These are phyloP conservation scores for Sinella curviseta DNA, from an alignment of 1,140 invertebrate species.

Conservation along the genomic window DNA sequence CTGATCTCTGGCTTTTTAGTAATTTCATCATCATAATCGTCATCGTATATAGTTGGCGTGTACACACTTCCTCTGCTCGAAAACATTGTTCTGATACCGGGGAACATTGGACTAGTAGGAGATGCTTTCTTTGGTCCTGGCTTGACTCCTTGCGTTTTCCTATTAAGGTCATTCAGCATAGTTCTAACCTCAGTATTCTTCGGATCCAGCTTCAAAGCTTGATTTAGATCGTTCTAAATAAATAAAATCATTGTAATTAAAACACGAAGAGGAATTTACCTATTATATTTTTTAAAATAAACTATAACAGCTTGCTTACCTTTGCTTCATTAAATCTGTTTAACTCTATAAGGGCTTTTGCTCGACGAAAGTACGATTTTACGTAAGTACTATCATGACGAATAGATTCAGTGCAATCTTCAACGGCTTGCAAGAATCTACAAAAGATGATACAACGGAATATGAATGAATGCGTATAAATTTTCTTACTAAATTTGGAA, in stretches of 20 bases:
- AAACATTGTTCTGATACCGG: conserved; percentile 43
- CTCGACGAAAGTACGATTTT: conserved; percentile 76
- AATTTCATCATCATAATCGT: conserved; percentile 52
- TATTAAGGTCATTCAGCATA: conserved; percentile 63
- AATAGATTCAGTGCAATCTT: conserved; percentile 72
- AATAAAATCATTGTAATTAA: background rate
- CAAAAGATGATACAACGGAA: conserved; percentile 23
- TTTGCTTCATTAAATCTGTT: conserved; percentile 66
- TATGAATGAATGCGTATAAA: background rate
- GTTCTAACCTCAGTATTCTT: conserved; percentile 64
- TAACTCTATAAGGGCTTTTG: conserved; percentile 66
- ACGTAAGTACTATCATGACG: conserved; percentile 72
- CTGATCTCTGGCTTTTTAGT: conserved; percentile 14
- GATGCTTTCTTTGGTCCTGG: background rate
- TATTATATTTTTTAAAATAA: background rate
- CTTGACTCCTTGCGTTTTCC: conserved; percentile 55
- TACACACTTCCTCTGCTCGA: conserved; percentile 53
- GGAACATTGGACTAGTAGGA: background rate
- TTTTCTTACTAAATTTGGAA: conserved; percentile 6
- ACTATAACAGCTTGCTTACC: conserved; percentile 21
- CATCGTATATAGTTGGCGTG: conserved; percentile 51
- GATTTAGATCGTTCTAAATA: conserved; percentile 61
- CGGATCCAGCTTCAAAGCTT: conserved; percentile 70
- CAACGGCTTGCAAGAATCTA: conserved; percentile 72
- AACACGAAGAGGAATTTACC: too few species aligned